Evolutionary conservation across 1,140 invertebrate genomes (phyloP).

Genomic region (Aphidius gifuensis): DNA sequence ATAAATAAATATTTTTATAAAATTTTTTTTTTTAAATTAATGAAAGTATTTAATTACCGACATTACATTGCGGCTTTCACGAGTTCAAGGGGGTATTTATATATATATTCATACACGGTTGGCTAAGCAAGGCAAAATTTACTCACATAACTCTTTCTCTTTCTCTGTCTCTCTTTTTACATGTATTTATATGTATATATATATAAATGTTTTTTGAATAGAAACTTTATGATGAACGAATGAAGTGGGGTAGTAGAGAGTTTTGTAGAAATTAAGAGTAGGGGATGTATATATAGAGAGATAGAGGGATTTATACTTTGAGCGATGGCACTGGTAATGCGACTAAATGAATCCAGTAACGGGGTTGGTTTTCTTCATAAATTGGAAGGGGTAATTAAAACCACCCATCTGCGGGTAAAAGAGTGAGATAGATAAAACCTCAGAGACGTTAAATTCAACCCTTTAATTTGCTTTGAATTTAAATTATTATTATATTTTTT

Average conservation of each 20-base stretch:
- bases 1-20: no score
- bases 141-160: no score
- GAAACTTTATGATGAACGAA: background rate
- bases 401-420: slow-evolving; percentile 35
- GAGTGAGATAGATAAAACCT: slow-evolving; percentile 34
- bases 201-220: slow-evolving; percentile 5
- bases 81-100: slow-evolving; percentile 2
- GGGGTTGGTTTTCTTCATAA: slow-evolving; percentile 38
- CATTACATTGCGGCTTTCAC: slow-evolving; percentile 1
- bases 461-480: background rate
- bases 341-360: slow-evolving; percentile 50
- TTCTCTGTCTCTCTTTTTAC: no score
- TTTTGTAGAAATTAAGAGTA: background rate
- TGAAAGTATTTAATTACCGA: background rate
- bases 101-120: no score
- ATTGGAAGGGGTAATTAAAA: slow-evolving; percentile 49
- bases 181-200: background rate
- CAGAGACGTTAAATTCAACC: slow-evolving; percentile 32
- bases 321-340: slow-evolving; percentile 24
- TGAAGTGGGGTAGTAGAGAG: background rate
- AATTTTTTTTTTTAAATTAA: no score
- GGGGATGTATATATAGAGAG: background rate
- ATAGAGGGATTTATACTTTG: slow-evolving; percentile 21
- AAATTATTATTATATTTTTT: background rate
- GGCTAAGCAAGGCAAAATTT: no score